phyloP scores from a whole-genome alignment of 2,113 vertebrate species.

The Suricata suricatta region DNA sequence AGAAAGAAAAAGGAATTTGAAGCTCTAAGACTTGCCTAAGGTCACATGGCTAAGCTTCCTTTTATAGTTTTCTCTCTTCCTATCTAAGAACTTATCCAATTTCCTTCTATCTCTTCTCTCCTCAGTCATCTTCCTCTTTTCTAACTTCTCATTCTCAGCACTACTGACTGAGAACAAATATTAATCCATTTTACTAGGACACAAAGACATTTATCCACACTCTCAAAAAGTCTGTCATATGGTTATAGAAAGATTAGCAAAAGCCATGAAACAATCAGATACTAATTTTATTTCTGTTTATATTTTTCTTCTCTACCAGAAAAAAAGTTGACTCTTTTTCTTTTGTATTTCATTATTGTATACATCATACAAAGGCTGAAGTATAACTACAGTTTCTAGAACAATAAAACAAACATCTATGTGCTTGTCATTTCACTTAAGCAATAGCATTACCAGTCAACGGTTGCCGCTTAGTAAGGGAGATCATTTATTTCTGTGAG shows the following conservation, averaged over 20 bases:
- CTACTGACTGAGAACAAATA: slow-evolving; percentile 25
- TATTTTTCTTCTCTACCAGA: not conserved
- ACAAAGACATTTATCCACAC: not conserved
- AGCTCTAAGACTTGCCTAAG: not conserved
- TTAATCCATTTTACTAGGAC: not conserved
- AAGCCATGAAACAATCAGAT: not conserved
- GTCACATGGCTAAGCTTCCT: not conserved
- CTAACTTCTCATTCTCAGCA: not conserved
- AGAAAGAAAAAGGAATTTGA: too few relatives aligned
- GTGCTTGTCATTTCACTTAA: not conserved
- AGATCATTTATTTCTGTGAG: not conserved
- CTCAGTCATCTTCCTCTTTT: not conserved
- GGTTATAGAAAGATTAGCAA: slow-evolving; percentile 12
- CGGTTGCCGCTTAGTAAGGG: not conserved
- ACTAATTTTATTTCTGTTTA: slow-evolving; percentile 28
- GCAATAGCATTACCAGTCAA: not conserved
- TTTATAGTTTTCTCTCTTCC: not conserved
- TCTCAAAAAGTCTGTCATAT: not conserved
- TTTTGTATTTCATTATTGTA: not conserved
- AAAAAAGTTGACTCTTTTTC: not conserved
- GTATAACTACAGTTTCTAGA: not conserved
- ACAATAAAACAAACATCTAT: slow-evolving; percentile 25
- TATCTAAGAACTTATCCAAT: not conserved
- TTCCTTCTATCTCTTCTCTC: not conserved
- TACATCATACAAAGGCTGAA: not conserved